Percentiles rank a stretch among this genome's conserved stretches.
These are phyloP conservation scores for Symphodus melops DNA, from an alignment of 2,113 vertebrate species.

Conservation along the genomic window DNA sequence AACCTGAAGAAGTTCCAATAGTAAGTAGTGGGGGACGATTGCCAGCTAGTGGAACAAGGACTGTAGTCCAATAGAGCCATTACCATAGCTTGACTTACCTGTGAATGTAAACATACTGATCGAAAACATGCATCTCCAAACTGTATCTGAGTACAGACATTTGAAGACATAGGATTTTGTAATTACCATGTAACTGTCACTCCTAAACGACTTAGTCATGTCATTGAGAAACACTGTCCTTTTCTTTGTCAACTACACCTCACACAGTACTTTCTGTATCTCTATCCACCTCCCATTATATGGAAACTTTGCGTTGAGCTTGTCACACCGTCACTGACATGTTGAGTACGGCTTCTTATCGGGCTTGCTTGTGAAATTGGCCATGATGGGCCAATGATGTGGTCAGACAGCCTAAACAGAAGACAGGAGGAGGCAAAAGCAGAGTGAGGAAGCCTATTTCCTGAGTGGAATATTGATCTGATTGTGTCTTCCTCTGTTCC, in stretches of 20 bases:
- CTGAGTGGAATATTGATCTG: slow-evolving; percentile 76
- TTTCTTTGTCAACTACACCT: slow-evolving; percentile 11
- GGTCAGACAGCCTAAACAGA: slow-evolving; percentile 51
- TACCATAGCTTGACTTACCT: neutral
- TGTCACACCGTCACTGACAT: slow-evolving; percentile 40
- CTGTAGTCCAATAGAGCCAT: neutral
- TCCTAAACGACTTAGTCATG: slow-evolving; percentile 12
- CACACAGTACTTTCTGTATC: slow-evolving; percentile 28
- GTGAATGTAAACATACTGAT: too few relatives aligned
- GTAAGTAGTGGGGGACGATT: too few relatives aligned
- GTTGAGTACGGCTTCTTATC: slow-evolving; percentile 54
- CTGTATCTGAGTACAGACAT: neutral
- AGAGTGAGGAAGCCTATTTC: slow-evolving; percentile 63
- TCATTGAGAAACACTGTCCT: slow-evolving; percentile 21
- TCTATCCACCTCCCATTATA: neutral
- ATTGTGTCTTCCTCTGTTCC: slow-evolving; percentile 62
- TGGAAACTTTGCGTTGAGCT: slow-evolving; percentile 26
- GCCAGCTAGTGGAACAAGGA: too few relatives aligned
- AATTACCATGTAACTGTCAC: neutral
- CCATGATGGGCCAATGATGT: slow-evolving; percentile 52
- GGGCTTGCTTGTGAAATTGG: slow-evolving; percentile 57
- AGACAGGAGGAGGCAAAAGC: slow-evolving; percentile 45
- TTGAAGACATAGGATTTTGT: neutral
- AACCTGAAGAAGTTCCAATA: too few relatives aligned
- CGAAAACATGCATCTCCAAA: too few relatives aligned